These are phyloP conservation scores for Pterostichus madidus DNA, from an alignment of 2,888 invertebrate genomes.

Conservation along the genomic window DNA sequence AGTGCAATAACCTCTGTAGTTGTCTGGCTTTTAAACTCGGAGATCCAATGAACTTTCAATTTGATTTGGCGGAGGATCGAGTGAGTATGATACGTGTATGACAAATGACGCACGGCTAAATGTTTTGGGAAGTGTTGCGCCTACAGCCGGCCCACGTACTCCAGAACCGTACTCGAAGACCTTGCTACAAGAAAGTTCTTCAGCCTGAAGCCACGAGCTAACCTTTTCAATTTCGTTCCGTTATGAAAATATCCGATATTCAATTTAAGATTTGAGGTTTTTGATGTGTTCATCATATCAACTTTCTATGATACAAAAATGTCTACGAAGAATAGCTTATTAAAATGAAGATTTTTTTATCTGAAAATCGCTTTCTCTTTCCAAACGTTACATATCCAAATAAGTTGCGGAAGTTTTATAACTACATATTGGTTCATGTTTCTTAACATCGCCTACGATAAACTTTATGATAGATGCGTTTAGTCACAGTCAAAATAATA, in stretches of 20 bases:
- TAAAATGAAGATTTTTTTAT: conserved; percentile 46
- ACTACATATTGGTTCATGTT: conserved; percentile 35
- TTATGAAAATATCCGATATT: conserved; percentile 1
- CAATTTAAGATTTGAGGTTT: conserved; percentile 18
- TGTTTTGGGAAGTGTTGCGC: conserved; percentile 44
- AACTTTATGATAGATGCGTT: conserved; percentile 15
- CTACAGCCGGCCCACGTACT: conserved; percentile 26
- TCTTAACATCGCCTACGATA: conserved; percentile 41
- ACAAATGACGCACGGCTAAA: conserved; percentile 38
- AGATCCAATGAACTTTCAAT: conserved; percentile 39
- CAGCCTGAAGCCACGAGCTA: neutral
- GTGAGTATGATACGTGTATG: conserved; percentile 30
- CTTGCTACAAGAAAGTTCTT: conserved; percentile 7
- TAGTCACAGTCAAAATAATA: conserved; percentile 32
- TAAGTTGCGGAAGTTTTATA: conserved; percentile 37
- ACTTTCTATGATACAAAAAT: conserved; percentile 47
- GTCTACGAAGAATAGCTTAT: conserved; percentile 38
- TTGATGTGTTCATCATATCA: conserved; percentile 16
- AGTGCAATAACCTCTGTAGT: conserved; percentile 24
- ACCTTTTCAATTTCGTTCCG: neutral
- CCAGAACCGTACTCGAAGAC: conserved; percentile 41
- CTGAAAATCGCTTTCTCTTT: conserved; percentile 45
- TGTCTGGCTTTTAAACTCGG: conserved; percentile 25
- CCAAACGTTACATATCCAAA: conserved; percentile 48
- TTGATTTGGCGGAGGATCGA: neutral